A percentile compares a stretch with the other conserved stretches of the same genome.
Conservation (phyloP, 2,888 invertebrate genomes). For the Atethmia centrago region DNA sequence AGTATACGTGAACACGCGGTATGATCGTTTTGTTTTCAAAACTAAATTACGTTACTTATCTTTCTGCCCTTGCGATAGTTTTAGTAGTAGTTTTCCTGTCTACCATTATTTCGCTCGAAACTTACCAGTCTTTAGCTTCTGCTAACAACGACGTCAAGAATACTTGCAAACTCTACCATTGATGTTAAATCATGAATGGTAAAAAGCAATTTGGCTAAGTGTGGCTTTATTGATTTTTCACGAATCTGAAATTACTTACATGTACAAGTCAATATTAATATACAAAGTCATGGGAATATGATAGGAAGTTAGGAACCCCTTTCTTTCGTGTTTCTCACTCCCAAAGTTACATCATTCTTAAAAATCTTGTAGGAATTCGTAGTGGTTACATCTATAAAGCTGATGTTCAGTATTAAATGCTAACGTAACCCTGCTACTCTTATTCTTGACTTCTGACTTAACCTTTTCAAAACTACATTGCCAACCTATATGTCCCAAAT, state of each 20-base stretch:
- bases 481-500: background rate
- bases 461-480: conserved; percentile 7
- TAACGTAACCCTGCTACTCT: background rate
- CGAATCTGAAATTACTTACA: too few relatives aligned
- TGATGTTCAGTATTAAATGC: too few relatives aligned
- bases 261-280: too few relatives aligned
- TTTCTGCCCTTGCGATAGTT: conserved; percentile 6
- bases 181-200: background rate
- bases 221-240: too few relatives aligned
- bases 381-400: background rate
- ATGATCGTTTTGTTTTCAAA: conserved; percentile 11
- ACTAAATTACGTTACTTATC: conserved; percentile 7
- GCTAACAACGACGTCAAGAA: background rate
- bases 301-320: background rate
- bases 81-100: conserved; percentile 5
- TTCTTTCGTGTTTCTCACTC: background rate
- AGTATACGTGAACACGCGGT: background rate
- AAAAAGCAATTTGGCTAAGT: too few relatives aligned
- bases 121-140: background rate
- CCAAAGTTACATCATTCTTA: background rate
- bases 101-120: background rate
- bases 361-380: background rate
- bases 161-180: background rate
- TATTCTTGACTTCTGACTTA: background rate
- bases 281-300: too few relatives aligned